Conservation (phyloP, 2,797 vertebrate genomes). For the Lagocephalus sceleratus region DNA sequence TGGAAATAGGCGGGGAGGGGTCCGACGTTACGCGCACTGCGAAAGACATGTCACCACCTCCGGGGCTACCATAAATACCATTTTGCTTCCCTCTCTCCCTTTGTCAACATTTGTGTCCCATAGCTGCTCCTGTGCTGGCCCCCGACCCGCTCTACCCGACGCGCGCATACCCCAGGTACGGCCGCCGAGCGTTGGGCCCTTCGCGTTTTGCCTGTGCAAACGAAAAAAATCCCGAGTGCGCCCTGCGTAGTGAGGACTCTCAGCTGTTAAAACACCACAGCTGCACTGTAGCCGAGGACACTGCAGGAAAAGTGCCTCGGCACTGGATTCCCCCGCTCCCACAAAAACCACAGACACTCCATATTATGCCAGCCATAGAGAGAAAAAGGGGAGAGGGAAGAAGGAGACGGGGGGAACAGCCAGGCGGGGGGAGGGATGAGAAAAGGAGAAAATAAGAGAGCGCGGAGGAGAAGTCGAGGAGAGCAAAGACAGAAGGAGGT, state of each 20-base stretch:
- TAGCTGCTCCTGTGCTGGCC: conserved; percentile 42
- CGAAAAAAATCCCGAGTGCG: conserved; percentile 70
- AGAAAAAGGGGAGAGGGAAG: conserved; percentile 61
- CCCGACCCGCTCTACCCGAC: conserved; percentile 54
- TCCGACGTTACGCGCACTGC: conserved; percentile 45
- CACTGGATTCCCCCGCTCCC: conserved; percentile 77
- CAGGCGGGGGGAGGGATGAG: conserved; percentile 64
- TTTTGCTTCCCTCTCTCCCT: conserved; percentile 34
- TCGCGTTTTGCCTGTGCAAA: conserved; percentile 72
- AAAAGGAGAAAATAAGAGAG: conserved; percentile 63
- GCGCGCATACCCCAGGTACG: conserved; percentile 59
- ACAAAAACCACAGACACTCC: conserved; percentile 81
- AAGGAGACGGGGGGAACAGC: conserved; percentile 59
- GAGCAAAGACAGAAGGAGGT: conserved; percentile 64
- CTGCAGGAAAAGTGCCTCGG: conserved; percentile 76
- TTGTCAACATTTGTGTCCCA: conserved; percentile 36
- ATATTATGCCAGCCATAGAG: conserved; percentile 72
- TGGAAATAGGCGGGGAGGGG: conserved; percentile 45
- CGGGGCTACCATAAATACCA: conserved; percentile 35
- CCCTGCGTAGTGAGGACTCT: conserved; percentile 80
- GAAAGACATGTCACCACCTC: conserved; percentile 45
- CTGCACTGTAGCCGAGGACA: conserved; percentile 73
- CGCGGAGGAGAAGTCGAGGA: conserved; percentile 46
- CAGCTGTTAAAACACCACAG: conserved; percentile 83
- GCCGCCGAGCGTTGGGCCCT: conserved; percentile 56